Base-by-base conservation (phyloP, 1,140 invertebrate genomes). In the Sminthurinus signatus region DNA sequence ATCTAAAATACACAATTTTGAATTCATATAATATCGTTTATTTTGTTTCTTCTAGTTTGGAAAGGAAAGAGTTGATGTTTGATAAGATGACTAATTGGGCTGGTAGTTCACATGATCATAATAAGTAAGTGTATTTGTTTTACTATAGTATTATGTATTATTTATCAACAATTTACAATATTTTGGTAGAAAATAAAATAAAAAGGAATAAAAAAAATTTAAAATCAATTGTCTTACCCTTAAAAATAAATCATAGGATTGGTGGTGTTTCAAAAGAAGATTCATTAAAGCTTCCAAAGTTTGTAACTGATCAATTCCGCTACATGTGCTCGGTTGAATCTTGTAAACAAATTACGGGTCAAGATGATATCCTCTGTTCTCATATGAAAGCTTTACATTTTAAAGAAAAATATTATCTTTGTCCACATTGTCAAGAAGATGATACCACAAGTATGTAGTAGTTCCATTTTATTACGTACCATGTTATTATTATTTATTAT, bases 1-100 rank as follows among this genome's bases (percentile, higher is more conserved):
- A n/a, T n/a, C n/a, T n/a, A n/a, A n/a, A n/a, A n/a, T n/a, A n/a
- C n/a, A n/a, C n/a, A n/a, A n/a, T n/a, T n/a, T n/a, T n/a, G n/a
- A n/a, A n/a, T n/a, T n/a, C n/a, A n/a, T n/a, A n/a, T n/a, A n/a
- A n/a, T n/a, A n/a, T n/a, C n/a, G n/a, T n/a, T n/a, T n/a, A n/a
- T n/a, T n/a, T n/a, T n/a, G n/a, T n/a, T n/a, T n/a, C n/a, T n/a
- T n/a, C n/a, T n/a, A n/a, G n/a, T 74, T 76, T 89, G 21, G 84
- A 87, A 52, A 84, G 84, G 32, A 86, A 85, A 61, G 87, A 89
- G 72, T 83, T 81, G 66, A 87, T 88, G 82, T 90, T 90, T 73
- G 88, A 90, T 73, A 88, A 87, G 74, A 91, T 90, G 88, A 80
- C 84, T 0, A 91, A 91, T 75, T 77, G 89, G 17, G 87, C 88